Evolutionary conservation across 2,888 invertebrate species (phyloP).

Genomic region (Meganola albula): DNA sequence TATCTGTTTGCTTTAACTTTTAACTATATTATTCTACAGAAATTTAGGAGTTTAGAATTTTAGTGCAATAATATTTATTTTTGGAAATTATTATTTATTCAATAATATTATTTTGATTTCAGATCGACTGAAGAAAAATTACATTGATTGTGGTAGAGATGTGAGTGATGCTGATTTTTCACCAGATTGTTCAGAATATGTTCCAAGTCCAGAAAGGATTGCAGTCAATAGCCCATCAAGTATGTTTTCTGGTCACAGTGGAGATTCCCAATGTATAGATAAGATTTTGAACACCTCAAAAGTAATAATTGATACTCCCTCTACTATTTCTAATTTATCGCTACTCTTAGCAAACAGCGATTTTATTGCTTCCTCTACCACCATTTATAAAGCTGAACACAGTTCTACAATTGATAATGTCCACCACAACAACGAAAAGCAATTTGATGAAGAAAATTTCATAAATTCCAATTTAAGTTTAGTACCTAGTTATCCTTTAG

Average conservation of each 20-base stretch:
- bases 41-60: not conserved
- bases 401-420: not conserved
- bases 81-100: not conserved
- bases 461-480: not conserved
- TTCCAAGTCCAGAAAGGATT: not conserved
- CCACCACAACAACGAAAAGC: not conserved
- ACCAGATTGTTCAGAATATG: not conserved
- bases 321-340: not conserved
- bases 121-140: conserved; percentile 4
- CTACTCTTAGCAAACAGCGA: not conserved
- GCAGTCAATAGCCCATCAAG: not conserved
- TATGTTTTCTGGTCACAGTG: not conserved
- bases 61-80: no score
- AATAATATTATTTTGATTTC: not conserved
- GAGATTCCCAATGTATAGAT: not conserved
- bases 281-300: not conserved
- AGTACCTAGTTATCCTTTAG: conserved; percentile 1
- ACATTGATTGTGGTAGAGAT: conserved; percentile 3
- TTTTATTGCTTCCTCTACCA: not conserved
- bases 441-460: no score
- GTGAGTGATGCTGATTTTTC: not conserved
- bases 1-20: not conserved
- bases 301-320: not conserved
- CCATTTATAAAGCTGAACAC: not conserved
- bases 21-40: not conserved